Evolutionary conservation across 2,797 vertebrate species (phyloP).

Genomic region (Columba guinea): DNA sequence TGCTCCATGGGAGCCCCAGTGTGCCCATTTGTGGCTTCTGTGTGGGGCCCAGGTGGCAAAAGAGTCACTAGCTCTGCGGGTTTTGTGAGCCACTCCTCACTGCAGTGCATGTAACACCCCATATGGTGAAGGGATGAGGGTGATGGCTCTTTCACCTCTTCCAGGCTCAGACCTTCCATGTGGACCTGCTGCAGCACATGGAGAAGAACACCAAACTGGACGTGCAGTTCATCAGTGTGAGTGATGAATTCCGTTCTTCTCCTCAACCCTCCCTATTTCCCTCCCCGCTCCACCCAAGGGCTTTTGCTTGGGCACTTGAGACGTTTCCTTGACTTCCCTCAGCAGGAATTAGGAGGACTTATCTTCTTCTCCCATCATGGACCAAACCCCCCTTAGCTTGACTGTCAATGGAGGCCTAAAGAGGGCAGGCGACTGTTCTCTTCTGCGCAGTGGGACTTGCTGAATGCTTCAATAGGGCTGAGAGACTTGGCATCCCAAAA

Average conservation of each 20-base stretch:
- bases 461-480: rapidly evolving
- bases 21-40: not conserved
- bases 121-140: not conserved
- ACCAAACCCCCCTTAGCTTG: not conserved
- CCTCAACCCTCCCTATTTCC: not conserved
- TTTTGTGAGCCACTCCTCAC: not conserved
- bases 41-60: not conserved
- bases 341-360: not conserved
- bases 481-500: not conserved
- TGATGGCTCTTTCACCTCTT: not conserved
- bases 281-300: not conserved
- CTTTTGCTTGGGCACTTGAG: not conserved
- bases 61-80: not conserved
- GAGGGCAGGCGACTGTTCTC: not conserved
- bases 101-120: not conserved
- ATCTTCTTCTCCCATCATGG: not conserved
- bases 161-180: slow-evolving; percentile 91
- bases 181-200: slow-evolving; percentile 93
- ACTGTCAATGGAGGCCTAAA: not conserved
- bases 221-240: slow-evolving; percentile 92
- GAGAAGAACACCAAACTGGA: slow-evolving; percentile 95
- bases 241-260: not conserved
- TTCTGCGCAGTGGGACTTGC: not conserved
- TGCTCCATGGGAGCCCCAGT: not conserved
- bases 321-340: not conserved